Base-by-base conservation (phyloP, 1,140 invertebrate species). In the Acromyrmex charruanus region DNA sequence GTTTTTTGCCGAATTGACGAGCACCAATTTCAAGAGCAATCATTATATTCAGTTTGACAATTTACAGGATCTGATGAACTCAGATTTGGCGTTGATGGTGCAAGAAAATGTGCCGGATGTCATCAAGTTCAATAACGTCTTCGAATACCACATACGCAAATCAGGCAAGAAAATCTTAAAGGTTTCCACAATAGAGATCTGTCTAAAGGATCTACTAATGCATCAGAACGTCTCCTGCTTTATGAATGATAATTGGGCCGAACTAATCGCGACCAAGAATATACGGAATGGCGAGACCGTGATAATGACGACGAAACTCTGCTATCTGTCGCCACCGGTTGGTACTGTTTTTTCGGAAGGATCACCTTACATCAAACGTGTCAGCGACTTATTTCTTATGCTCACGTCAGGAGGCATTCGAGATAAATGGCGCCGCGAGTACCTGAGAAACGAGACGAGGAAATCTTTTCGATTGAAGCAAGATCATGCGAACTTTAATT, bases 211-310 rank as follows among this genome's bases (percentile, higher is more conserved):
- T 18, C 49, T 80, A 14, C 2, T 80, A 3, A 80, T 35, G n/a
- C 14, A 80, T 3, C 61, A 18, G 4, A 80, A 80, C 12, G 44
- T 35, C 14, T 53, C 61, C 44, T 80, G 61, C n/a, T 68, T 80
- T 4, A 31, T 80, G 12, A 1, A 80, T 0, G 18, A 35, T 5
- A 2, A 68, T 12, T 53, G 61, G 61, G 44, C 44, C 7, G 3
- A 53, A 16, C n/a, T 80, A 4, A 0, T n/a, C 5, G 28, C 28
- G 1, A 10, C 53, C 6, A 71, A 28, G 6, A 72, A 58, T 6
- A 72, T 28, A 39, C 44, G 6, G 2, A 31, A 55, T 9, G 51
- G 21, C 49, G 9, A 44, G 16, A 59, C 10, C 21, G 12, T 72
- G 16, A 16, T 81, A 3, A 39, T 18, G 5, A 28, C 0, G 21